Evolutionary conservation across 2,888 invertebrate species (phyloP).

Genomic region (Nasonovia ribisnigri): DNA sequence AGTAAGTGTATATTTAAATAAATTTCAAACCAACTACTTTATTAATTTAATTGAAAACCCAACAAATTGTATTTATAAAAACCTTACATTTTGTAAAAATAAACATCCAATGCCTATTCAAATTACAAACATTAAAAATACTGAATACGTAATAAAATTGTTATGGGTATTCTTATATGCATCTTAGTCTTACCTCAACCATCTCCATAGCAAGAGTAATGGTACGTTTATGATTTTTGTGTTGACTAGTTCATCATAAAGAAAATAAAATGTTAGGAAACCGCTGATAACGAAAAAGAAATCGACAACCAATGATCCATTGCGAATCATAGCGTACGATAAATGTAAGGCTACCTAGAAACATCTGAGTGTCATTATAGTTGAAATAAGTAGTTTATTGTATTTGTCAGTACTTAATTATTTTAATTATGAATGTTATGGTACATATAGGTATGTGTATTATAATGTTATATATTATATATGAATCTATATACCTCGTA

Average conservation of each 20-base stretch:
- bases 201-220: constrained; percentile 50
- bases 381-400: neutral
- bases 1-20: no score
- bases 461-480: neutral
- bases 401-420: neutral
- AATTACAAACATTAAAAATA: neutral
- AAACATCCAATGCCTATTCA: neutral
- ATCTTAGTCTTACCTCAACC: constrained; percentile 41
- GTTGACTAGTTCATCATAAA: constrained; percentile 53
- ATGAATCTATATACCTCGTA: constrained; percentile 22
- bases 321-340: constrained; percentile 34
- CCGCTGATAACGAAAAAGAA: constrained; percentile 53
- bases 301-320: constrained; percentile 52
- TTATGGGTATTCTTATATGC: neutral
- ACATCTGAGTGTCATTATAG: neutral
- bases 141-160: neutral
- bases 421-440: neutral
- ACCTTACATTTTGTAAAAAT: neutral
- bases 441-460: neutral
- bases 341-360: constrained; percentile 32
- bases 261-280: constrained; percentile 58
- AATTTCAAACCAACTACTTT: neutral
- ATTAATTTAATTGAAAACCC: neutral
- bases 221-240: constrained; percentile 54
- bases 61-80: neutral